Evolutionary conservation across 1,140 invertebrate genomes (phyloP), one percentile per base, ranked within the genome.

Genomic region (Trachelipus rathkii): DNA sequence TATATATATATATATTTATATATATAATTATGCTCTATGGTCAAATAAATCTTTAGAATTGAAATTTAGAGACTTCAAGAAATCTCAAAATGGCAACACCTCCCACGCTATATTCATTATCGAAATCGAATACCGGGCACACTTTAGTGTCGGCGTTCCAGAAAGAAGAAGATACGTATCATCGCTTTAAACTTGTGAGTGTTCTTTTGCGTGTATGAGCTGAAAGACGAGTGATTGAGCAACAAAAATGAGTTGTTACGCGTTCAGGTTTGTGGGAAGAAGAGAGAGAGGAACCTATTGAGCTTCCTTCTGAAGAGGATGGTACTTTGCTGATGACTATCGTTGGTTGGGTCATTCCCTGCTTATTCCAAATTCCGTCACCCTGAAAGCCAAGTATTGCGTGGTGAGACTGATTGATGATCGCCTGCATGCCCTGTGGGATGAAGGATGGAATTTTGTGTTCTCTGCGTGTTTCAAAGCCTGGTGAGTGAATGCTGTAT

Each of bases 391-490:
- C 91, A 93, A 81, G 89, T 91, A 24, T 91, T 94, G 85, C 88
- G 96, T 77, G 95, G 92, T 98, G 21, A 88, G 95, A 79, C 88
- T 96, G 75, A 92, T 90, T 79, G 94, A 97, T 83, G 93, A 93
- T 68, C 89, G 91, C 82, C 88, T 97, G 50, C 92, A 95, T 87
- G 90, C 94, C 33, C 93, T 93, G n/a, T n/a, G n/a, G 71, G 93
- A 94, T 82, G 90, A 91, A 84, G 93, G 93, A 83, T 98, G 96
- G 96, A 92, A 92, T 84, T 89, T 90, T 83, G 88, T 94, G 79
- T 97, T 94, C 87, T 95, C 85, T 96, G 94, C 86, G 95, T 96
- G 78, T 97, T 97, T 87, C 95, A n/a, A 98, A 98, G 92, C 92
- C 93, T 94, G 83, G 46, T 50, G 46, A 50, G 46, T 50, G 46